Evolutionary conservation across 2,113 vertebrate species (phyloP).

Genomic region (Hypanus sabinus): DNA sequence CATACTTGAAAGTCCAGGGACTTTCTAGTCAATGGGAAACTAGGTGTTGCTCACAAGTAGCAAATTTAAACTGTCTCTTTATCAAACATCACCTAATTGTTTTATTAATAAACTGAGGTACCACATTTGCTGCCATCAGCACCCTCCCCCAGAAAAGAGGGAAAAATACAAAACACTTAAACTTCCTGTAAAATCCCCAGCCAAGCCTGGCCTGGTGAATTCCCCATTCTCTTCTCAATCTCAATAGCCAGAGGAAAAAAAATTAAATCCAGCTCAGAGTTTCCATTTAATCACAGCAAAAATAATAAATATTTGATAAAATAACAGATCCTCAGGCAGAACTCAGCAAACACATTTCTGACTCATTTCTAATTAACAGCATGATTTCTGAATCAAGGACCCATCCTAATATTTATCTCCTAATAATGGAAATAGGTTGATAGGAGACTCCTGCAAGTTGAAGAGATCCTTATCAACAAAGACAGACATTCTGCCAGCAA

Average conservation of each 20-base stretch:
- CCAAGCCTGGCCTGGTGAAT: not conserved
- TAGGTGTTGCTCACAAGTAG: not conserved
- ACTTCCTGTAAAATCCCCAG: not conserved
- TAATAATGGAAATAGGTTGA: not conserved
- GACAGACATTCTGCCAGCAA: not conserved
- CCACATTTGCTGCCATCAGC: not conserved
- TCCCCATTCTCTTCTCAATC: conserved; percentile 7
- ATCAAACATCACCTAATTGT: not conserved
- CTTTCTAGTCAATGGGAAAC: not conserved
- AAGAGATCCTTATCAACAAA: not conserved
- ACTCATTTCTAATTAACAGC: not conserved
- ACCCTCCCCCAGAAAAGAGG: not conserved
- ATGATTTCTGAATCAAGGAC: not conserved
- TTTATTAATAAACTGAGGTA: not conserved
- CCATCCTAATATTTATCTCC: not conserved
- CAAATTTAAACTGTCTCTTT: not conserved
- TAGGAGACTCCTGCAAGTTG: not conserved
- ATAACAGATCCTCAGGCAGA: not conserved
- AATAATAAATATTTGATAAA: conserved; percentile 32
- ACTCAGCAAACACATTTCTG: not conserved
- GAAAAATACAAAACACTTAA: not conserved
- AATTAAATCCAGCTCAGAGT: not conserved
- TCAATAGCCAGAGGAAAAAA: not conserved
- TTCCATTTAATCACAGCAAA: conserved; percentile 11
- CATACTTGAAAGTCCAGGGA: too few species aligned